phyloP scores from a whole-genome alignment of 2,797 vertebrate species.

The Alca torda region DNA sequence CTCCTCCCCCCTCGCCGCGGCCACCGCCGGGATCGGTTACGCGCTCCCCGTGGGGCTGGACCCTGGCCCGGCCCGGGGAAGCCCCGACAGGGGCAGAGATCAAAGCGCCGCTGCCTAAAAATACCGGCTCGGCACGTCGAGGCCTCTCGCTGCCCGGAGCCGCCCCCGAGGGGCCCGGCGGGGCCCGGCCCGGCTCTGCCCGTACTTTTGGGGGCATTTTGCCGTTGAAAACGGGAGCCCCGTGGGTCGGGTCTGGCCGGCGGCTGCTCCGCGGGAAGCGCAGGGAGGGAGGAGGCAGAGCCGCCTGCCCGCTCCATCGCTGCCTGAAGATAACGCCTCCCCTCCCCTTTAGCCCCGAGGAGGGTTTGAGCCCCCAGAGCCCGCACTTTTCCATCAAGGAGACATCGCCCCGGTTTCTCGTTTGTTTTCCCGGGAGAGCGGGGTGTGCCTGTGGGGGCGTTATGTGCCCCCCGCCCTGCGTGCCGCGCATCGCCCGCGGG shows the following conservation, averaged over 20 bases:
- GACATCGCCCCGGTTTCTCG: neutral
- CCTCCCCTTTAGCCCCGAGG: neutral
- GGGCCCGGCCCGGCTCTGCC: neutral
- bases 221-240: neutral
- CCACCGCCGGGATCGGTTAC: slow-evolving; percentile 13
- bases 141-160: neutral
- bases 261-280: neutral
- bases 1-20: neutral
- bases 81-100: slow-evolving; percentile 4
- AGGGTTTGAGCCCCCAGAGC: neutral
- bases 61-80: slow-evolving; percentile 17
- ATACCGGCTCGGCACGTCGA: neutral
- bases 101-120: slow-evolving; percentile 56
- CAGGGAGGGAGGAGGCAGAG: neutral
- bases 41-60: neutral
- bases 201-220: neutral
- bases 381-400: neutral
- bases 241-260: neutral
- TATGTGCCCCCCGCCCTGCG: neutral
- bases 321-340: neutral
- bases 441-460: too few relatives aligned
- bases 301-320: neutral
- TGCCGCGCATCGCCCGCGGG: neutral
- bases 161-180: neutral
- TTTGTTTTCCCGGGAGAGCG: neutral